Base-by-base conservation (phyloP, 2,888 invertebrate genomes). In the Campoletis raptor region DNA sequence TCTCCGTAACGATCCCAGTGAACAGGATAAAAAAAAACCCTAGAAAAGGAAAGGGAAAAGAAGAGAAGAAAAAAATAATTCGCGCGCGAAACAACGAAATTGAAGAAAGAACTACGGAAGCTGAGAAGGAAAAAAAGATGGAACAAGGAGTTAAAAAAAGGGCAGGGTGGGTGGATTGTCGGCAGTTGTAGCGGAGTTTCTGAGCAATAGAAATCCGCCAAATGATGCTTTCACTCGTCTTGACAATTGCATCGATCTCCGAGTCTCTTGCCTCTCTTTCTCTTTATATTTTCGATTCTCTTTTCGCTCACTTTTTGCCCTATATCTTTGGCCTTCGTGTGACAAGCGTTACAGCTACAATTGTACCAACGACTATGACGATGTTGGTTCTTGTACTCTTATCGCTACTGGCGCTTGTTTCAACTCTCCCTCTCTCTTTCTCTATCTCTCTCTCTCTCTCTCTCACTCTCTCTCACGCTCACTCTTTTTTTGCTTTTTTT, bases 161-260 rank as follows among this genome's bases (percentile, higher is more conserved):
- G 52, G 36, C 42, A 67, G 85, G 73, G 57, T 57, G 74, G 72
- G 72, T 69, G 72, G 48, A 64, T 70, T 54, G 69, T 74, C 30
- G 69, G 70, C 42, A 66, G 78, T 83, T 64, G 78, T 61, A 54
- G 24, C 69, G 61, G 54, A 72, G 30, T 79, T 79, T 83, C 78
- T 57, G 72, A 67, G 52, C 77, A 72, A 57, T 36, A 83, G 77
- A 70, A 78, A 78, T 79, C 83, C 48, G 52, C 70, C 72, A 85
- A 74, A 80, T 64, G 85, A 85, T 70, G 61, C 80, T 81, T 52
- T 69, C 74, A 67, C 74, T 67, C 81, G 81, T 81, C 81, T 76
- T 76, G 67, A 81, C 81, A 81, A 81, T 81, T 81, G 81, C 74
- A 81, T 83, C 79, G 79, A 79, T 79, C 73, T 79, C n/a, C 24